These are phyloP conservation scores for Amphipyra berbera DNA, from an alignment of 2,888 invertebrate species.

Conservation along the genomic window DNA sequence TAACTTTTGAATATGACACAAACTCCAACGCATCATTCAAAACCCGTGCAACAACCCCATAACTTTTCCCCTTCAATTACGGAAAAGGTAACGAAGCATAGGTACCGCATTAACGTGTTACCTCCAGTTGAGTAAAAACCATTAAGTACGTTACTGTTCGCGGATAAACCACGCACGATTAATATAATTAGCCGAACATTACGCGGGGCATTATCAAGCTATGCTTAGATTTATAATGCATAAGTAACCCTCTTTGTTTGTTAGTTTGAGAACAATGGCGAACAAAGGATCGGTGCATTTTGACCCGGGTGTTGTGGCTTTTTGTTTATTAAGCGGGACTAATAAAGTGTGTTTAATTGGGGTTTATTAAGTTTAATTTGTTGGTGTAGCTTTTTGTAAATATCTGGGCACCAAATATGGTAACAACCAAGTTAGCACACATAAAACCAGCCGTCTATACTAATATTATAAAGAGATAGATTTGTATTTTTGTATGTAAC, in stretches of 20 bases:
- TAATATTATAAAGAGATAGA: too few species aligned
- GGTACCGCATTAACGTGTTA: constrained; percentile 14
- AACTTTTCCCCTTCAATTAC: too few species aligned
- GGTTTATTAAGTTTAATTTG: constrained; percentile 7
- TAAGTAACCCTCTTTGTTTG: constrained; percentile 58
- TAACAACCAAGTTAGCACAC: too few species aligned
- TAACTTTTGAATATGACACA: too few species aligned
- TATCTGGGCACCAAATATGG: too few species aligned
- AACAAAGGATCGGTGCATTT: constrained; percentile 53
- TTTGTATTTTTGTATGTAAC: too few species aligned
- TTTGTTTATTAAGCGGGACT: constrained; percentile 3
- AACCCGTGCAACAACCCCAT: too few species aligned
- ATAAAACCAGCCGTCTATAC: too few species aligned
- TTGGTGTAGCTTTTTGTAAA: background rate
- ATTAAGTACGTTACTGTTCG: constrained; percentile 26
- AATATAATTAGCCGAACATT: constrained; percentile 64
- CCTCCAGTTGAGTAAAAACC: constrained; percentile 31
- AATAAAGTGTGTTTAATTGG: constrained; percentile 31
- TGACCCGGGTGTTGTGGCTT: constrained; percentile 17
- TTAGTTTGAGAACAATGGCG: constrained; percentile 48
- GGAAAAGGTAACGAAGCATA: too few species aligned
- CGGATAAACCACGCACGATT: constrained; percentile 56
- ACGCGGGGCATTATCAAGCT: constrained; percentile 59
- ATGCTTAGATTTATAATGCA: constrained; percentile 62
- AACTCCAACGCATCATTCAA: too few species aligned